Conservation (phyloP, 2,888 invertebrate species). For the Carcina quercana region DNA sequence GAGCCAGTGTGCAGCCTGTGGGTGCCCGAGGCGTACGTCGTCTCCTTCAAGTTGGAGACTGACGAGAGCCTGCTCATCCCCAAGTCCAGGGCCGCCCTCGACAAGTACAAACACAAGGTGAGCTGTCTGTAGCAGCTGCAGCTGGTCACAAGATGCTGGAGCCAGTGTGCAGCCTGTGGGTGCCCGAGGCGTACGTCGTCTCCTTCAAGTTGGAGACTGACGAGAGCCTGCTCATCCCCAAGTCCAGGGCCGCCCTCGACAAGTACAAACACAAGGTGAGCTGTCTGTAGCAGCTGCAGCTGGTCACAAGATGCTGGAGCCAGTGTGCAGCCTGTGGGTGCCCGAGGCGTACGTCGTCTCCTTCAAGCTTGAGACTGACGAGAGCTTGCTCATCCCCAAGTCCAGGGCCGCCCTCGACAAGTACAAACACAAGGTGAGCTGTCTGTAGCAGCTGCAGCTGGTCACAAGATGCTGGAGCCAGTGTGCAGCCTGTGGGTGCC, state of each 20-base stretch:
- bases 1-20: conserved; percentile 91
- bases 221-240: conserved; percentile 86
- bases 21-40: conserved; percentile 95
- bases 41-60: conserved; percentile 99
- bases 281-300: conserved; percentile 88
- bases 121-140: too few species aligned
- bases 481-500: conserved; percentile 95
- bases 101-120: conserved; percentile 96
- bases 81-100: conserved; percentile 90
- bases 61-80: conserved; percentile 88
- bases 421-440: conserved; percentile 97
- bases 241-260: conserved; percentile 89
- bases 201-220: conserved; percentile 99
- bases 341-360: conserved; percentile 96
- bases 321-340: conserved; percentile 93
- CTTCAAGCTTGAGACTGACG: conserved; percentile 98
- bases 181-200: conserved; percentile 93
- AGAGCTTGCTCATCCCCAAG: conserved; percentile 87
- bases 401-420: conserved; percentile 90
- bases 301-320: conserved; percentile 97
- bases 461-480: conserved; percentile 97
- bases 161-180: conserved; percentile 93
- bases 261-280: conserved; percentile 97
- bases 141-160: conserved; percentile 97
- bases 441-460: conserved; percentile 89